Evolutionary conservation across 2,797 vertebrate species (phyloP), one percentile per base, ranked within the genome.

Genomic region (Parambassis ranga): DNA sequence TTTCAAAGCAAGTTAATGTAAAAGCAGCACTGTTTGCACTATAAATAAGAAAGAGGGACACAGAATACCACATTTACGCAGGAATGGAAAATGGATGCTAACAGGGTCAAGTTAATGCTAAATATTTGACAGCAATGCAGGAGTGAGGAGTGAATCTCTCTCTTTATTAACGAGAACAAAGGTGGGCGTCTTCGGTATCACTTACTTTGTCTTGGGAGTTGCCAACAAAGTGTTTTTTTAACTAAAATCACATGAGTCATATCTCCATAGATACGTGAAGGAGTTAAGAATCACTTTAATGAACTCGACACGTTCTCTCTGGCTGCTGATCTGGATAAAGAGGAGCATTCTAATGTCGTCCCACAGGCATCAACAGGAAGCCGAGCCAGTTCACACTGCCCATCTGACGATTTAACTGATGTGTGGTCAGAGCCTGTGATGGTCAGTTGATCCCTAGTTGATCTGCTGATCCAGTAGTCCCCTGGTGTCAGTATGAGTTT

Each of bases 381-480:
- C 6, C 20, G 0, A 22, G 48, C 47, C 51, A 11, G 3, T 48
- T 10, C 58, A 6, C 22, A 7, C 32, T 3, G 31, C 19, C 44
- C 24, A 4, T 13, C 48, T 13, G 48, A 28, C 22, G 2, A 42
- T 52, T 7, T 31, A 36, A 39, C 44, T 28, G 26, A 51, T 9
- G 8, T 19, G 53, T 19, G 16, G 20, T 33, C 38, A 19, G 26
- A 64, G 51, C 41, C 5, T 33, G 57, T 19, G 50, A 7, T 47
- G 56, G 20, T 24, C 2, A 1, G 20, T 30, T 43, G 56, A 52
- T 57, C 48, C 56, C 22, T 4, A 7, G 49, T 20, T 38, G 7
- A 55, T 65, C 46, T 56, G 33, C 6, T 51, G 19, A 65, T 65
- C 65, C 51, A 39, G 27, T 66, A 0, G 61, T 71, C 46, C 48